These are phyloP conservation scores for Pedetes capensis DNA, from an alignment of 2,113 vertebrate species.

Conservation along the genomic window DNA sequence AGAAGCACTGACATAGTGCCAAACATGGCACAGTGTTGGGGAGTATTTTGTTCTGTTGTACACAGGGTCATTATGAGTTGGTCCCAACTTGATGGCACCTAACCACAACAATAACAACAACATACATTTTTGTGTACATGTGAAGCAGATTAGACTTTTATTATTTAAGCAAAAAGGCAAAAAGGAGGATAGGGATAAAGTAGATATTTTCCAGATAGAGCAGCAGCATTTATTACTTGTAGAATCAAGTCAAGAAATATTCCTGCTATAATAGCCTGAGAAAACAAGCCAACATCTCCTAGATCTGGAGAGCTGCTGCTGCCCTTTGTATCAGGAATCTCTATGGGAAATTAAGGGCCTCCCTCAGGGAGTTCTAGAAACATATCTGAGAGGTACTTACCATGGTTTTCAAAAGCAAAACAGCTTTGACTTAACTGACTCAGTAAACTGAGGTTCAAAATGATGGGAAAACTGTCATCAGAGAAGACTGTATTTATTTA, in stretches of 20 bases:
- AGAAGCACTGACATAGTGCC: no score
- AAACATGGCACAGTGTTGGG: no score
- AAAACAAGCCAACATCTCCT: background rate
- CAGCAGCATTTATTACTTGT: background rate
- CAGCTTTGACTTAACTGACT: background rate
- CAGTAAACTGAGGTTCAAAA: constrained; percentile 1
- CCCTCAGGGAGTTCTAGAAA: background rate
- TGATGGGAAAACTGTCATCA: background rate
- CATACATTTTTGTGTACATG: background rate
- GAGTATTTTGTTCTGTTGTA: no score
- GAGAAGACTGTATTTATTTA: no score
- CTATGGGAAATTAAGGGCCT: background rate
- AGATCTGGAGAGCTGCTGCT: background rate
- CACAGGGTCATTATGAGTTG: no score
- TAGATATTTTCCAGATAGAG: background rate
- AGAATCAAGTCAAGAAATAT: constrained; percentile 36
- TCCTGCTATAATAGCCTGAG: background rate
- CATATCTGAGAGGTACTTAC: background rate
- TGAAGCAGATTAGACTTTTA: background rate
- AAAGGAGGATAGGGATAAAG: fast-evolving
- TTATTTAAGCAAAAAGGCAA: background rate
- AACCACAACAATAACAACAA: no score
- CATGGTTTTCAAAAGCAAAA: background rate
- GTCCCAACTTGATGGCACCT: no score
- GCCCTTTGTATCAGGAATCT: background rate